A percentile compares a stretch with the other conserved stretches of the same genome.
phyloP scores from a whole-genome alignment of 30 jellyfish, hydroid and myxozoan genomes.

The Phacellophora camtschatica region DNA sequence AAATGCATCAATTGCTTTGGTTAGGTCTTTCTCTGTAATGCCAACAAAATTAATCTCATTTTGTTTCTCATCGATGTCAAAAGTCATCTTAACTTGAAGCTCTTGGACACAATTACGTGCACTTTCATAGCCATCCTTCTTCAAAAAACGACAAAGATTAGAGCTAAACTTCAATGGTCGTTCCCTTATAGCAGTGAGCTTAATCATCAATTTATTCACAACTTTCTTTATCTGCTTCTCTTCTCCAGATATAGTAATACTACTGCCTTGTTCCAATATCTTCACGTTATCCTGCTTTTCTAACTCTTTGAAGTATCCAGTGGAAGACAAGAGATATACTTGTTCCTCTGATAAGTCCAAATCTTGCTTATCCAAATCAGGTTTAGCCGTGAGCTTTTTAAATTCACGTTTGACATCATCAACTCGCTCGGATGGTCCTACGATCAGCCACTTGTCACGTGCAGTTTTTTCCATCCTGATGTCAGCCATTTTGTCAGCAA shows the following conservation, averaged over 20 bases:
- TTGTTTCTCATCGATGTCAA: not conserved
- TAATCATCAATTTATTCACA: not conserved
- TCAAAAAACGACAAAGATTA: not conserved
- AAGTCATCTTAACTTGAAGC: not conserved
- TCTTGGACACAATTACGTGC: not conserved
- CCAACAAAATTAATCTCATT: not conserved
- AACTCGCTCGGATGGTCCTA: not conserved
- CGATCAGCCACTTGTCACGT: not conserved
- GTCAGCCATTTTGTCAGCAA: not conserved
- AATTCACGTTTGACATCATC: not conserved
- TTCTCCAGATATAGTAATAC: not conserved
- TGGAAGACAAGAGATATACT: not conserved
- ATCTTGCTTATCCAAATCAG: not conserved
- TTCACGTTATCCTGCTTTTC: not conserved
- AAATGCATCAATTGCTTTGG: slow-evolving; percentile 1
- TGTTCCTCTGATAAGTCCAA: not conserved
- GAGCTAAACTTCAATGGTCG: not conserved
- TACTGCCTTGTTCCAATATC: not conserved
- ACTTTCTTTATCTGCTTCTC: not conserved
- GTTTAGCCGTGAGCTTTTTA: too few relatives aligned
- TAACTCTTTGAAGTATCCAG: not conserved
- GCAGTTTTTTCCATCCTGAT: not conserved
- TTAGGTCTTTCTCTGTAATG: not conserved
- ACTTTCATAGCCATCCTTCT: not conserved
- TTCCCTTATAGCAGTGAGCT: not conserved